These are phyloP conservation scores for Rachycentron canadum DNA, from an alignment of 2,797 vertebrate genomes.

Conservation along the genomic window DNA sequence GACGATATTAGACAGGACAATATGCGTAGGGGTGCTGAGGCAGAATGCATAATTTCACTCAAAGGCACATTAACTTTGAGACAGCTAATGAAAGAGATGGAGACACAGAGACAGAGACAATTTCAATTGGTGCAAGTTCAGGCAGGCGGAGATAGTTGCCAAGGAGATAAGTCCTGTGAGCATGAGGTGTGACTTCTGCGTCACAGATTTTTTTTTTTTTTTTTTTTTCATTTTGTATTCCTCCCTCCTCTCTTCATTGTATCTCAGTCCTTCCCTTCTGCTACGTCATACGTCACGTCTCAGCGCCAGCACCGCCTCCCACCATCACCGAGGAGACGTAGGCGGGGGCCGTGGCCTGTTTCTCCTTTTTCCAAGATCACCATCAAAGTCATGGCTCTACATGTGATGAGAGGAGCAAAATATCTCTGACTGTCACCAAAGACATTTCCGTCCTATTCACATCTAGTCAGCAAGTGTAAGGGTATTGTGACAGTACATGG, in stretches of 20 bases:
- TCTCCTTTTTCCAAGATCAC: slow-evolving; percentile 58
- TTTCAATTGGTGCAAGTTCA: slow-evolving; percentile 58
- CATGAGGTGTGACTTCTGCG: slow-evolving; percentile 74
- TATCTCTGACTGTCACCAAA: slow-evolving; percentile 58
- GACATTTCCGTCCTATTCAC: slow-evolving; percentile 63
- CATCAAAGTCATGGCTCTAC: slow-evolving; percentile 66
- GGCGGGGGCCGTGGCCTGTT: slow-evolving; percentile 35
- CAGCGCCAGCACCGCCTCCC: slow-evolving; percentile 9
- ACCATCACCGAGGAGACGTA: slow-evolving; percentile 35
- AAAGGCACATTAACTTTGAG: slow-evolving; percentile 78
- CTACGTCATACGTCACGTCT: slow-evolving; percentile 52
- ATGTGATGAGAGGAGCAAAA: slow-evolving; percentile 49
- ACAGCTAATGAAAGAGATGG: slow-evolving; percentile 61
- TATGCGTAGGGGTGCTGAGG: slow-evolving; percentile 15
- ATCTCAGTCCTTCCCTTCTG: slow-evolving; percentile 21
- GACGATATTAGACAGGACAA: slow-evolving; percentile 43
- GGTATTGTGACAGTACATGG: slow-evolving; percentile 73
- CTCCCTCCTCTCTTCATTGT: slow-evolving; percentile 33
- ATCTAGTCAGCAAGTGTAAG: slow-evolving; percentile 70
- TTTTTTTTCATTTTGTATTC: slow-evolving; percentile 55
- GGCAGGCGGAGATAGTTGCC: slow-evolving; percentile 73
- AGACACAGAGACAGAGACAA: slow-evolving; percentile 43
- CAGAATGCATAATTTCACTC: slow-evolving; percentile 63
- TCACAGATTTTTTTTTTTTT: slow-evolving; percentile 48
- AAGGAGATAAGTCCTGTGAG: slow-evolving; percentile 76